Conservation (phyloP, 2,888 invertebrate species). For the Melanchra persicariae region DNA sequence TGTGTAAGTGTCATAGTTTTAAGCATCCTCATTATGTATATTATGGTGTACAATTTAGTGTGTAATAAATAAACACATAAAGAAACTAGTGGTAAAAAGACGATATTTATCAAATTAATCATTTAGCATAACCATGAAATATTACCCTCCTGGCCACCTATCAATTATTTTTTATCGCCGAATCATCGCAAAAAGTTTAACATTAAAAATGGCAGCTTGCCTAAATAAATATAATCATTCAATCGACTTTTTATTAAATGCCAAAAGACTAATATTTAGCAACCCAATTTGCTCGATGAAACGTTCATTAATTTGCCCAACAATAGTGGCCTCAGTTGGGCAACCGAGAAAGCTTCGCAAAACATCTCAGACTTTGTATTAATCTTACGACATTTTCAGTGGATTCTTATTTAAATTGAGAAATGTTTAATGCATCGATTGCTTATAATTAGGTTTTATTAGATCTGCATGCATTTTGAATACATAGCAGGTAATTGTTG, state of each 20-base stretch:
- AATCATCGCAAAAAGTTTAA: background rate
- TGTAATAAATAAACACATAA: too few species aligned
- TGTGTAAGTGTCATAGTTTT: too few species aligned
- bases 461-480: background rate
- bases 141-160: constrained; percentile 1
- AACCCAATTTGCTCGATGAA: constrained; percentile 59
- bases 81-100: background rate
- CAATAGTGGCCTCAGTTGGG: constrained; percentile 48
- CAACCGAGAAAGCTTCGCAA: constrained; percentile 57
- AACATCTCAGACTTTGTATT: constrained; percentile 35
- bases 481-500: background rate
- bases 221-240: constrained; percentile 34
- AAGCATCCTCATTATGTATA: too few species aligned
- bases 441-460: constrained; percentile 32
- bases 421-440: constrained; percentile 43
- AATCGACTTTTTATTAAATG: constrained; percentile 44
- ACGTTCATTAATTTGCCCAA: constrained; percentile 60
- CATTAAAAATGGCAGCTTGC: constrained; percentile 1
- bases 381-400: constrained; percentile 49
- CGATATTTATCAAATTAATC: background rate
- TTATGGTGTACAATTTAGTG: too few species aligned
- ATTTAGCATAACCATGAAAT: background rate
- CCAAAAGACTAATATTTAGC: constrained; percentile 48
- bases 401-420: constrained; percentile 41
- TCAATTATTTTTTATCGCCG: constrained; percentile 18